Evolutionary conservation across 1,140 invertebrate genomes (phyloP).

Genomic region (Cataglyphis hispanica): DNA sequence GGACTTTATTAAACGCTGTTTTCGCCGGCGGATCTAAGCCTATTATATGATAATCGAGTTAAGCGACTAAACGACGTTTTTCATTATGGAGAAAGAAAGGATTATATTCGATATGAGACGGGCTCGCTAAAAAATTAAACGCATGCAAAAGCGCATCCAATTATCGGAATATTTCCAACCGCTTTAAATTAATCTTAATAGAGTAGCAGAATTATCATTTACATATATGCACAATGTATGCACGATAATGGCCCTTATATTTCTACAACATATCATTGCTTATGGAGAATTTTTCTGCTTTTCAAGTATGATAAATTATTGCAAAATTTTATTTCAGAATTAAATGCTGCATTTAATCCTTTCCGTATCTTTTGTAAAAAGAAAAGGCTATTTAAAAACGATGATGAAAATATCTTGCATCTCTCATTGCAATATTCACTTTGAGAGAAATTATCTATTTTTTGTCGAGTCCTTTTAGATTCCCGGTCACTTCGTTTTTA

Average conservation of each 20-base stretch:
- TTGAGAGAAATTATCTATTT: conserved; percentile 5
- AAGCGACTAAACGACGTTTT: conserved; percentile 45
- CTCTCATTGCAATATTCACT: conserved; percentile 12
- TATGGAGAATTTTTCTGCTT: background rate
- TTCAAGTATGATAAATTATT: conserved; percentile 32
- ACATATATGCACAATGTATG: background rate
- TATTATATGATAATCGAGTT: conserved; percentile 62
- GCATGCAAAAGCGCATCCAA: conserved; percentile 42
- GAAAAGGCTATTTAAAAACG: conserved; percentile 27
- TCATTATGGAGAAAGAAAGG: conserved; percentile 49
- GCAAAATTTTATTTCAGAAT: conserved; percentile 37
- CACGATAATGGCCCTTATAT: background rate
- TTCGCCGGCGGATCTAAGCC: conserved; percentile 49
- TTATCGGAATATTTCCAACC: conserved; percentile 48
- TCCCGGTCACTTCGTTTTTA: conserved; percentile 31
- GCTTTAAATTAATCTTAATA: conserved; percentile 41
- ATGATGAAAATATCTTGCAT: conserved; percentile 12
- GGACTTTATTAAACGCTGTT: conserved; percentile 59
- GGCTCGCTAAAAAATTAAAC: conserved; percentile 48
- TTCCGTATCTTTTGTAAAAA: background rate
- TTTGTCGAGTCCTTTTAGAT: background rate
- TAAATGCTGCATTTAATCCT: conserved; percentile 24
- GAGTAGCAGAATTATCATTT: conserved; percentile 34
- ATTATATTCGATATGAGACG: conserved; percentile 50
- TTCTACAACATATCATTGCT: background rate